Base-by-base conservation (phyloP, 1,140 invertebrate species). In the Brachionus rotundiformis region DNA sequence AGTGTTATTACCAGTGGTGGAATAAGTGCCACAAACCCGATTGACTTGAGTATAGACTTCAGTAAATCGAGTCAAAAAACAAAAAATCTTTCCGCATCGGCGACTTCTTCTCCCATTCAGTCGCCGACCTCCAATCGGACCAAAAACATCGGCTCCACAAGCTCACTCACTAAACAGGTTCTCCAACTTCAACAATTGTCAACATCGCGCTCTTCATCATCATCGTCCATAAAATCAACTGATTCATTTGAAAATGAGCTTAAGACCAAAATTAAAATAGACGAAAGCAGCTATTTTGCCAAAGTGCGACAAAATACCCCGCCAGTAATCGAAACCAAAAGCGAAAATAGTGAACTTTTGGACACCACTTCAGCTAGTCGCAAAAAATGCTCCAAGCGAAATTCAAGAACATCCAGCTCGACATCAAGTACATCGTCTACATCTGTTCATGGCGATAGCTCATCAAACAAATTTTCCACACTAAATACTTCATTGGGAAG, bases 341-440 rank as follows among this genome's bases (percentile, higher is more conserved):
- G 41, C 25, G 47, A 79, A 59, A 29, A 19, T 31, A 63, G n/a
- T 59, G 76, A 63, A 13, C 41, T 19, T 4, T 44, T 39, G 10
- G 16, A 71, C 4, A 36, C 8, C 23, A 13, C 36, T 11, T 44
- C 1, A 27, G 1, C 1, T 13, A 29, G 1, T n/a, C 33, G 68
- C 1, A 79, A 63, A 23, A 63, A 79, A 61, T 19, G 27, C 16
- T 39, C 47, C 5, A 63, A 59, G 25, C 49, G 76, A 5, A 13
- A 29, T 3, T 79, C 76, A 10, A 23, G 76, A 39, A 79, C 76
- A 11, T 79, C 76, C 19, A 79, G 76, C 19, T 79, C 76, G 5
- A 33, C 76, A 59, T 79, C 76, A 2, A 79, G 76, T 19, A 39
- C 76, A 11, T 59, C 44, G 11, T 31, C 16, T 5, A 77, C 73